These are phyloP conservation scores for Papilio dardanus DNA, from an alignment of 1,140 invertebrate species.

Conservation along the genomic window DNA sequence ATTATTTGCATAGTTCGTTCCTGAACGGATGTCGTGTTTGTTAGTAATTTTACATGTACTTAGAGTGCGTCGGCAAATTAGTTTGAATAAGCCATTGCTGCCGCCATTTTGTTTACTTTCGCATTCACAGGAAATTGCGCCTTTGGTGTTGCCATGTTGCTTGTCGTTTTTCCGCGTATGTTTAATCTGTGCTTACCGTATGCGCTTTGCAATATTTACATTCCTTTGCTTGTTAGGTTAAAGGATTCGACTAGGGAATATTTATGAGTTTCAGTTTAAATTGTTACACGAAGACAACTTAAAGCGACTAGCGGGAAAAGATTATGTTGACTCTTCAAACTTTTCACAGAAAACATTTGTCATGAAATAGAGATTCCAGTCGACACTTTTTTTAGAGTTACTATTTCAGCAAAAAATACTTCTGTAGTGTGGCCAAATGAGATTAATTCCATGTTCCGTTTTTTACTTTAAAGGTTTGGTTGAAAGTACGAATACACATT, in stretches of 20 bases:
- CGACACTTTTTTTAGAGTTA: no score
- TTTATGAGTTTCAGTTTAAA: not conserved
- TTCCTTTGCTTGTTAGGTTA: not conserved
- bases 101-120: slow-evolving; percentile 1
- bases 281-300: not conserved
- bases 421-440: no score
- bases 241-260: not conserved
- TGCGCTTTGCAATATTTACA: slow-evolving; percentile 5
- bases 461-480: no score
- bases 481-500: no score
- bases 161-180: not conserved
- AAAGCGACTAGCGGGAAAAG: not conserved
- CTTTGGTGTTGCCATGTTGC: slow-evolving; percentile 14
- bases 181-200: slow-evolving; percentile 13
- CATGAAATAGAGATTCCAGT: not conserved
- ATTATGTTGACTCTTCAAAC: not conserved
- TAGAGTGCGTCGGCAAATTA: slow-evolving; percentile 3
- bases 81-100: not conserved
- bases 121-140: not conserved
- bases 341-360: no score
- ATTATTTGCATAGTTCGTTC: slow-evolving; percentile 22
- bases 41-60: slow-evolving; percentile 11
- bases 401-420: no score
- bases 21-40: slow-evolving; percentile 24
- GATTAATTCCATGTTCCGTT: no score